These are phyloP conservation scores for Scaptomyza montana DNA, from an alignment of 1,140 invertebrate species.

Conservation along the genomic window DNA sequence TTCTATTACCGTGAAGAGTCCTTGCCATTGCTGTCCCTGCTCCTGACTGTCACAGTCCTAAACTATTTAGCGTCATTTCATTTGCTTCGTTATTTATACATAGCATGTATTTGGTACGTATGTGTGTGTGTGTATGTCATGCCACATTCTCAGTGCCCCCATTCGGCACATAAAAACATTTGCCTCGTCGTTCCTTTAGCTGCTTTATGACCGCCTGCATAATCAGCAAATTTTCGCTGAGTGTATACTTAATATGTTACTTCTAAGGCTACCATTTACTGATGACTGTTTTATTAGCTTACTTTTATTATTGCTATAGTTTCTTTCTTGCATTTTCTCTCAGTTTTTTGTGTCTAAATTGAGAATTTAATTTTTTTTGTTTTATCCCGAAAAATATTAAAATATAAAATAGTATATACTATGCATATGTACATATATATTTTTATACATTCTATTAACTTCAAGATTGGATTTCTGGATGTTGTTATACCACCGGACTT, in stretches of 20 bases:
- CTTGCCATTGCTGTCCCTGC: constrained; percentile 7
- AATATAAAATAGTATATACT: too few relatives aligned
- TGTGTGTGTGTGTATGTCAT: not conserved
- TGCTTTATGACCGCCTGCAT: constrained; percentile 71
- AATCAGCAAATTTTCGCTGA: constrained; percentile 69
- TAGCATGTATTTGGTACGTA: not conserved
- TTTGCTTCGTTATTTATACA: constrained; percentile 33
- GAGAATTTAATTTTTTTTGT: not conserved
- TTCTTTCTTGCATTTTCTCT: not conserved
- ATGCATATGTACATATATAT: constrained; percentile 54
- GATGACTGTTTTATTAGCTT: constrained; percentile 39
- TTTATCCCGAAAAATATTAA: too few relatives aligned
- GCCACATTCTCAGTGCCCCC: constrained; percentile 26
- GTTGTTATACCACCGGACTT: constrained; percentile 94
- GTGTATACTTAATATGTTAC: constrained; percentile 47
- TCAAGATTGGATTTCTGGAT: constrained; percentile 90
- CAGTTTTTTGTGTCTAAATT: not conserved
- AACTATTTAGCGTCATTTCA: constrained; percentile 72
- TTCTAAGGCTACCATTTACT: constrained; percentile 21
- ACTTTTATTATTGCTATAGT: not conserved
- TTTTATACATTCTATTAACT: too few relatives aligned
- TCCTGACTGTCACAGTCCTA: constrained; percentile 42
- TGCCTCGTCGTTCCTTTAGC: constrained; percentile 14
- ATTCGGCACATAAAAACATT: constrained; percentile 64
- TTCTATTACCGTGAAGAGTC: constrained; percentile 32